phyloP scores from a whole-genome alignment of 2,888 invertebrate genomes.

The Gari tellinella region DNA sequence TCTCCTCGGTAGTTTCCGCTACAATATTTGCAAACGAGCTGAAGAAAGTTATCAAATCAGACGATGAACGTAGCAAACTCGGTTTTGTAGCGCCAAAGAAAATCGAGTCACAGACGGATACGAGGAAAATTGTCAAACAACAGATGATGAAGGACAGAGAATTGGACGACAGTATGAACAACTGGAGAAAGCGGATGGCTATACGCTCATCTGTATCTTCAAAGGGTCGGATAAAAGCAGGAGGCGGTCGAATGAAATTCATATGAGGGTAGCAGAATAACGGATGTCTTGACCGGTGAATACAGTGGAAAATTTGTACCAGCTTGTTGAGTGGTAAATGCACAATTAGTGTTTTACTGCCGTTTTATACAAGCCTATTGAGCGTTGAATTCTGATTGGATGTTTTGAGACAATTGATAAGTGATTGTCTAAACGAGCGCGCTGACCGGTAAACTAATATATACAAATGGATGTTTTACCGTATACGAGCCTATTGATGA shows the following conservation, averaged over 20 bases:
- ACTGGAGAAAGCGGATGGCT: constrained; percentile 54
- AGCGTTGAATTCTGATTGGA: no score
- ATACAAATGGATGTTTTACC: no score
- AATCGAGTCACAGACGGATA: constrained; percentile 35
- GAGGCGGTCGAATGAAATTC: background rate
- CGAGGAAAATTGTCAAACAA: constrained; percentile 42
- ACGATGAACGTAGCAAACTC: constrained; percentile 1
- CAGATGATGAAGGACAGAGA: constrained; percentile 41
- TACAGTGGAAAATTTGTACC: no score
- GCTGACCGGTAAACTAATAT: no score
- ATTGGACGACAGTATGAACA: constrained; percentile 48
- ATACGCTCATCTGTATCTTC: constrained; percentile 1
- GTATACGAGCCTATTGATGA: no score
- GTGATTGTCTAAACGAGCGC: no score
- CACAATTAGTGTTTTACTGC: no score
- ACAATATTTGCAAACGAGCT: constrained; percentile 17
- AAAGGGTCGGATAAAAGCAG: background rate
- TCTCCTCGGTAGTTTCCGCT: constrained; percentile 21
- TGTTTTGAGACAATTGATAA: no score
- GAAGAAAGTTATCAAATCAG: constrained; percentile 8
- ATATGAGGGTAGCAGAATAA: no score
- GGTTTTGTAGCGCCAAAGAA: constrained; percentile 31
- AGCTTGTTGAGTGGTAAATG: no score
- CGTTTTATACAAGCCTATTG: no score
- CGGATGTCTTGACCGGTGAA: no score